These are phyloP conservation scores for Tiliacea aurago DNA, from an alignment of 2,888 invertebrate species.

Conservation along the genomic window DNA sequence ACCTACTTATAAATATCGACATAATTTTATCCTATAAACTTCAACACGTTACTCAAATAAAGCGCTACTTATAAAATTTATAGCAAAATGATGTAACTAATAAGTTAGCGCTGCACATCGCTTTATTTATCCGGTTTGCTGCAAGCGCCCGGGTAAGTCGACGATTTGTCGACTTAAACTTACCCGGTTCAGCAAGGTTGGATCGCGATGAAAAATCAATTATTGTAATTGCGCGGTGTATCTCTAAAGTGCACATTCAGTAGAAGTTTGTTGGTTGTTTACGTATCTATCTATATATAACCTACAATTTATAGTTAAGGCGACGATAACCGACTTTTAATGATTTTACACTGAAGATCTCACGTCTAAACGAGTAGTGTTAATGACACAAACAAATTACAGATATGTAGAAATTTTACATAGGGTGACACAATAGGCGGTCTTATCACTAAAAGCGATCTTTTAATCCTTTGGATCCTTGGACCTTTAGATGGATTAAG, in stretches of 20 bases:
- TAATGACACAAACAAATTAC: too few species aligned
- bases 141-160: slow-evolving; percentile 42
- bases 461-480: too few species aligned
- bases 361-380: too few species aligned
- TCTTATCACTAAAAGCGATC: too few species aligned
- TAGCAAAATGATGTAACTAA: slow-evolving; percentile 43
- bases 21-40: slow-evolving; percentile 13
- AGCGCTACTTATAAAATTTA: slow-evolving; percentile 34
- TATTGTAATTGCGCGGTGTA: slow-evolving; percentile 37
- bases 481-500: too few species aligned
- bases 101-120: slow-evolving; percentile 37
- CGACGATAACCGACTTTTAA: too few species aligned
- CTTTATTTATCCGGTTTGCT: slow-evolving; percentile 51
- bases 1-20: slow-evolving; percentile 6
- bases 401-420: too few species aligned
- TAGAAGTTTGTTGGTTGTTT: slow-evolving; percentile 8
- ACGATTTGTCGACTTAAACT: slow-evolving; percentile 58
- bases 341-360: too few species aligned
- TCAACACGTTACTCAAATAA: slow-evolving; percentile 35
- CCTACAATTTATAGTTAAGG: neutral
- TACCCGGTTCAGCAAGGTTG: slow-evolving; percentile 25
- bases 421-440: too few species aligned
- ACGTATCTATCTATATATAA: neutral
- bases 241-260: slow-evolving; percentile 25
- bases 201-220: slow-evolving; percentile 51